Base-by-base conservation (phyloP, 2,888 invertebrate species). In the Bimastos eiseni region DNA sequence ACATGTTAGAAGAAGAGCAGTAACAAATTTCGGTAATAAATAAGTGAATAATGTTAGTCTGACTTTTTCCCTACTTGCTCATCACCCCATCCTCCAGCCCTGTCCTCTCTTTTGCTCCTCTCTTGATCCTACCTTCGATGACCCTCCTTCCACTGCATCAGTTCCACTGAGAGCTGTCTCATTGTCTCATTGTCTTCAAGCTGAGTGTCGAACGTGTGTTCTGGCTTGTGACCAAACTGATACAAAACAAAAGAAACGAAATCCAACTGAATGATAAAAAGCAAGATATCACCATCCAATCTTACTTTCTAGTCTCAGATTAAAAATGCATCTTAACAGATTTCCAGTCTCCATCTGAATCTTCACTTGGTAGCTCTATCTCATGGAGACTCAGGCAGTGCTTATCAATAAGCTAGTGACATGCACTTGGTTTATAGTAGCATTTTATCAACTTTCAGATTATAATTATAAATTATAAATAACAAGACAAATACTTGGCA, bases 61-160 rank as follows among this genome's bases (percentile, higher is more conserved):
- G 8, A 1, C 1, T 70, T 70, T 8, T 70, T n/a, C n/a, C 24
- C 49, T 49, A 24, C 49, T 49, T 49, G 49, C n/a, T 70, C 70
- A 70, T 70, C 30, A n/a, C 70, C 70, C 30, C 55, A 55, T 55
- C 55, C 55, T 55, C 6, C 24, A 6, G 55, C 15, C 41, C 41
- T 89, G n/a, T 2, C 6, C 36, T 89, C 41, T 4, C 24, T 36
- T 21, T 89, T 44, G 24, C 89, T 89, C 44, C 34, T 88, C 38
- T 38, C 24, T 38, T 70, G 70, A 13, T 91, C 92, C 90, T 90
- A 93, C 93, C 91, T 91, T 84, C 92, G 90, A 93, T 95, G 94
- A 55, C 93, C 92, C 38, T 91, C 86, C 92, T 93, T 94, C 95
- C 95, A 95, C 70, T 93, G 93, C 89, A 93, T 93, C 3, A 95